phyloP scores from a whole-genome alignment of 2,113 vertebrate species.

The Fulica atra region DNA sequence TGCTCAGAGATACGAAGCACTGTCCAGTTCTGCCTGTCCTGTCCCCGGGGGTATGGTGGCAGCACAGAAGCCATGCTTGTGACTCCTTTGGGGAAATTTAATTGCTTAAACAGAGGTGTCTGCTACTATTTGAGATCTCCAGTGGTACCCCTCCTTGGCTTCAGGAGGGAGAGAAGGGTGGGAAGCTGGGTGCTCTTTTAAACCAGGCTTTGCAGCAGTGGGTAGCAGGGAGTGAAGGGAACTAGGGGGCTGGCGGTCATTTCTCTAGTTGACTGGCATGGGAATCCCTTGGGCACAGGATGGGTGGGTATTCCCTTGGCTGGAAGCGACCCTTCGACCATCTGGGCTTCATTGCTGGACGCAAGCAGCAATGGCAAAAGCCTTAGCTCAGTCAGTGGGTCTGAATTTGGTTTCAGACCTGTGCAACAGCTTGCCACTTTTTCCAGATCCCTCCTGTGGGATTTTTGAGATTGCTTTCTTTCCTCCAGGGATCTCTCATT shows the following conservation, averaged over 20 bases:
- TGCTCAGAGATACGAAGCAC: neutral
- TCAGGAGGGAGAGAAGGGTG: neutral
- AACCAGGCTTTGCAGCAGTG: neutral
- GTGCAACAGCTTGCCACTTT: neutral
- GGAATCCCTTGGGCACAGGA: neutral
- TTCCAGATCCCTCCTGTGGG: neutral
- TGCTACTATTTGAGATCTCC: neutral
- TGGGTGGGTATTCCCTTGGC: neutral
- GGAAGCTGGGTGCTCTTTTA: neutral
- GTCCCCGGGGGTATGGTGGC: neutral
- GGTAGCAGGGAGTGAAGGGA: neutral
- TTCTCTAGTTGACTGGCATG: neutral
- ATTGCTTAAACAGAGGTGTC: neutral
- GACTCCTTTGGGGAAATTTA: neutral
- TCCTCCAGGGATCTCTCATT: neutral
- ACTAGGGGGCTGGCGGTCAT: rapidly evolving
- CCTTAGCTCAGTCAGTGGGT: rapidly evolving
- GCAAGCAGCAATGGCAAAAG: neutral
- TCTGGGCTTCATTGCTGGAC: neutral
- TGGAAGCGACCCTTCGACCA: neutral
- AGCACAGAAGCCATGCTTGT: neutral
- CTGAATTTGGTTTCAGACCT: neutral
- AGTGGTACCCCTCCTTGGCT: neutral
- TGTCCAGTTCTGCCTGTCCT: neutral
- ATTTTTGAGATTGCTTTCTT: neutral